Conservation (phyloP, 2,888 invertebrate species). For the Microctonus brassicae region DNA sequence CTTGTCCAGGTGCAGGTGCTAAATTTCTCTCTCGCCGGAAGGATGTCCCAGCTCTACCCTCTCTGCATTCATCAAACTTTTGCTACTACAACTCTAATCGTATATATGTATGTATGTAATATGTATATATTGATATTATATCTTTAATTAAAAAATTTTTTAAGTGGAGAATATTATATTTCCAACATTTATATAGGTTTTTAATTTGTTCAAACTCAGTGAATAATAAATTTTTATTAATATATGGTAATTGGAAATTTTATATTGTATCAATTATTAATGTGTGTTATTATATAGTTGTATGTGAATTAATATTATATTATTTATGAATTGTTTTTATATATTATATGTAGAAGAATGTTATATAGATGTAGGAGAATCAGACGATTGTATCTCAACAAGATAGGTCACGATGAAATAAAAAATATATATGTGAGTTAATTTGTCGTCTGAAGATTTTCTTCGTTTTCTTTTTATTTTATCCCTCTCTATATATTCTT, state of each 20-base stretch:
- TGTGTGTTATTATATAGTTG: too few species aligned
- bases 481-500: neutral
- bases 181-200: too few species aligned
- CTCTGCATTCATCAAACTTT: constrained; percentile 7
- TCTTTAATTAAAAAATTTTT: neutral
- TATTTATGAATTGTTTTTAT: too few species aligned
- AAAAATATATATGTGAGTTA: constrained; percentile 27
- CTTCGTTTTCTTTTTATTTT: neutral
- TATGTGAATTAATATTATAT: too few species aligned
- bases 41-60: constrained; percentile 12
- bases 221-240: too few species aligned
- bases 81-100: neutral
- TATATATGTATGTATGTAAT: neutral
- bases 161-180: too few species aligned
- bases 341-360: too few species aligned
- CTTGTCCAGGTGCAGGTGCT: constrained; percentile 60
- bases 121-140: neutral
- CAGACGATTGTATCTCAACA: too few species aligned
- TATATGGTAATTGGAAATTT: too few species aligned
- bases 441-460: constrained; percentile 38
- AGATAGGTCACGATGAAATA: neutral
- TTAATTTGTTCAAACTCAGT: too few species aligned
- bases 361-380: too few species aligned
- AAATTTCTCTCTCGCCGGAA: constrained; percentile 52
- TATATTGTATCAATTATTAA: too few species aligned